Evolutionary conservation across 2,888 invertebrate species (phyloP), one percentile per base, ranked within the genome.

Genomic region (Harpagoxenus sublaevis): DNA sequence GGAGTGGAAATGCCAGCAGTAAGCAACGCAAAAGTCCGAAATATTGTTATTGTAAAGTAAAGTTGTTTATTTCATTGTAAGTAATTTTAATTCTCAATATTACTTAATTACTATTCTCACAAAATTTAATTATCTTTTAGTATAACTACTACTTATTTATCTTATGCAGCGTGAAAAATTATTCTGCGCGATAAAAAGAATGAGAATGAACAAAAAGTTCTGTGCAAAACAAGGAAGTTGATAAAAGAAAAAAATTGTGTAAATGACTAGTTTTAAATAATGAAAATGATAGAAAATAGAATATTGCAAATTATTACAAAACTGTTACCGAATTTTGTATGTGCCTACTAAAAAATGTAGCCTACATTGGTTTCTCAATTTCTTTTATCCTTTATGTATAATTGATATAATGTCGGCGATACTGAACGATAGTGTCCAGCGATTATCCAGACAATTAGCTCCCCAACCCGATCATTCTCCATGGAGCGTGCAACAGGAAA

Each of bases 401-500:
- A 9, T 75, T 15, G 8, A 65, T 23, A 42, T 28, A n/a, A 6
- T 8, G 18, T 55, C 12, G 31, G 28, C 8, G 48, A 23, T 39
- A 63, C 35, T 53, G 9, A 28, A 65, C 4, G 18, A 23, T 45
- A 45, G 3, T 42, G 18, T 53, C 15, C 10, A 57, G 6, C 15
- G 78, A 66, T 78, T 66, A 78, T 77, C 12, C 28, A n/a, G n/a
- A n/a, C 66, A 57, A 78, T 78, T 78, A 78, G 6, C 42, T 68
- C 31, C 57, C 55, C 66, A 68, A 57, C 31, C n/a, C 15, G 62
- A 35, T 57, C 42, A n/a, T 55, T 66, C 31, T 57, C 45, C 5
- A 78, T 57, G 31, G 12, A 78, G 66, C 42, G n/a, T 68, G 45
- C 42, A 68, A 78, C 78, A 78, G 78, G 66, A 78, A 78, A 78